Base-by-base conservation (phyloP, 2,113 vertebrate genomes). In the Forbesichthys papilliferus region DNA sequence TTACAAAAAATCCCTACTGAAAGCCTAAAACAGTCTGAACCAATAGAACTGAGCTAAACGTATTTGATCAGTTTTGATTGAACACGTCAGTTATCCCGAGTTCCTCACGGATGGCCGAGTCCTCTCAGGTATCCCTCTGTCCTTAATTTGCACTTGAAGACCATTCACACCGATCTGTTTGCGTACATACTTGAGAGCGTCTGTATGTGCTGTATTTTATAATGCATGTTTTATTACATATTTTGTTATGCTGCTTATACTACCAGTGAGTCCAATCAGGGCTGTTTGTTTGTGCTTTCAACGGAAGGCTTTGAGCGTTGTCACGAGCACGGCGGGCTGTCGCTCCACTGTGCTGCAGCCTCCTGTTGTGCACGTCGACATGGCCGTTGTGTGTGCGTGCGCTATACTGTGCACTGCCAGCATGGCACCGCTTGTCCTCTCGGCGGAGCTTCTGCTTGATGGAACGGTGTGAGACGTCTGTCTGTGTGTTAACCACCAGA, bases 401-500 rank as follows among this genome's bases (percentile, higher is more conserved):
- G 27, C 27, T 27, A 27, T 27, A 27, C 27, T 85, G 48, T 73
- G 91, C 90, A 89, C 64, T 9, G 9, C 16, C 36, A 90, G 94
- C 95, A 96, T 95, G 94, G 63, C 87, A 83, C 86, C 91, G 34
- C 89, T 86, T 86, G 13, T 61, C 53, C 55, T 49, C 62, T 48
- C 51, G 8, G 60, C 57, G 56, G 68, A 58, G 64, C 88, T 92
- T 91, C 90, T 90, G 91, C 90, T 88, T 91, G 77, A 90, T 89
- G 92, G 89, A 92, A 87, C 86, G 83, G 77, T 92, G 57, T 94
- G 93, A 91, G 91, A 94, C 93, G 93, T 92, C 92, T 92, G 70
- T 48, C 87, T 84, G 68, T 80, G 61, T 58, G 10, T 34, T 80
- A 64, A 75, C 55, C 79, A 80, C 75, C 33, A 59, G 27, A 59